Evolutionary conservation across 2,888 invertebrate genomes (phyloP), one percentile per base, ranked within the genome.

Genomic region (Trimorus sp.): DNA sequence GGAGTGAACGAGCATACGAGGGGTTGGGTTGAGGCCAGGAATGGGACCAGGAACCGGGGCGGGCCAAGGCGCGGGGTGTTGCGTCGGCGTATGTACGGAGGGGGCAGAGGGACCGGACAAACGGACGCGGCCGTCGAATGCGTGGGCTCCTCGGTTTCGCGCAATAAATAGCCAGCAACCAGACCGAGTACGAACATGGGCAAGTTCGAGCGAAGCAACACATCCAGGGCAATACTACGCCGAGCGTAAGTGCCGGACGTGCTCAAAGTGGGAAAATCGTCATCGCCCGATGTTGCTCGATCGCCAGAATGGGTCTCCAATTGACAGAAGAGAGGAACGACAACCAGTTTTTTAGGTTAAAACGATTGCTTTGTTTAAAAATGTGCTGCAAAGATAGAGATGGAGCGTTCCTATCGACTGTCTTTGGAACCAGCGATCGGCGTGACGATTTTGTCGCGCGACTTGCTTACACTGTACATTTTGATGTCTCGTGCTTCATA

Each of bases 1-100:
- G 96, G n/a, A n/a, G 93, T 73, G 96, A 95, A 91, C 94, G 94
- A 83, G 94, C 95, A 85, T 96, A 95, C 89, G 95, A 95, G 85
- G 95, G 94, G 84, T 94, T 94, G 84, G 96, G 95, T 89, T 96
- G 96, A 93, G 96, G 95, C 93, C 94, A 94, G 91, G 96, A 95
- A 92, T 96, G 95, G 92, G 96, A 96, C 90, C 96, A 96, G 92
- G 94, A 94, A 84, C 81, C 77, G 66, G 92, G 92, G 82, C 85
- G 89, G 62, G 86, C 87, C 79, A 92, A 93, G 82, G 92, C 92
- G 84, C 92, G 93, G 81, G 92, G 93, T 85, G 93, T 93, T 88
- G 26, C 26, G 2, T 26, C 26, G 26, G 1, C 26, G 26, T 26
- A 26, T 4, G 1, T 26, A 1, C 26, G 2, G 26, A 26, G 2